Evolutionary conservation across 23 tunicate genomes (phyloP), one percentile per base, ranked within the genome.

Genomic region (Oikopleura dioica): DNA sequence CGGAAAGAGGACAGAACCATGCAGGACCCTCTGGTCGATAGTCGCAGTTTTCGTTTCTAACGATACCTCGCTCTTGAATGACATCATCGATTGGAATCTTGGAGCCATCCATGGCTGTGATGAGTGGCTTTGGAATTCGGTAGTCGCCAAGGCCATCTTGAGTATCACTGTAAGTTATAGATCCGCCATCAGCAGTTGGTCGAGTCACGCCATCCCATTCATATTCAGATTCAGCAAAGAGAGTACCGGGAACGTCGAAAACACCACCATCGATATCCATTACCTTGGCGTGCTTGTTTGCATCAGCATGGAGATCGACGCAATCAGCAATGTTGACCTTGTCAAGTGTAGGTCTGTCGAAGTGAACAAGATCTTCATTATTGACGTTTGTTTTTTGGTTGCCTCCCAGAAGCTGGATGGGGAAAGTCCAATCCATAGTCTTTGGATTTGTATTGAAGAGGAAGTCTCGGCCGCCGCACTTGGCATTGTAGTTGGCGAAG

Each of bases 201-300:
- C 72, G 29, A 24, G 72, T 63, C 72, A 63, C 72, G 26, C 72
- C 72, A 28, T 63, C 72, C 72, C 72, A 63, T 63, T 63, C 72
- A 24, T 28, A 63, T 63, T 63, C 72, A 21, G 33, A 23, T 63
- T 63, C 72, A 28, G 72, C 72, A 23, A 63, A 12, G 33, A 63
- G 29, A 31, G 72, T 63, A 12, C 72, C 72, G 30, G 72, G 30
- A 63, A 63, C 72, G 33, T 63, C 72, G 26, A 63, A 63, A 63
- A 63, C 72, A 28, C 72, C 72, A 28, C 72, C 72, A 63, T 63
- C 72, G 26, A 63, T 12, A 28, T 63, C 72, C 26, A 12, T 23
- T 12, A 63, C 33, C 26, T 63, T 63, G 26, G 30, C 72, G 30
- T 63, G 16, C 26, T 63, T 63, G 33, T 12, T 23, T 12, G 30